phyloP scores from a whole-genome alignment of 2,797 vertebrate species.

The Myotis planiceps region DNA sequence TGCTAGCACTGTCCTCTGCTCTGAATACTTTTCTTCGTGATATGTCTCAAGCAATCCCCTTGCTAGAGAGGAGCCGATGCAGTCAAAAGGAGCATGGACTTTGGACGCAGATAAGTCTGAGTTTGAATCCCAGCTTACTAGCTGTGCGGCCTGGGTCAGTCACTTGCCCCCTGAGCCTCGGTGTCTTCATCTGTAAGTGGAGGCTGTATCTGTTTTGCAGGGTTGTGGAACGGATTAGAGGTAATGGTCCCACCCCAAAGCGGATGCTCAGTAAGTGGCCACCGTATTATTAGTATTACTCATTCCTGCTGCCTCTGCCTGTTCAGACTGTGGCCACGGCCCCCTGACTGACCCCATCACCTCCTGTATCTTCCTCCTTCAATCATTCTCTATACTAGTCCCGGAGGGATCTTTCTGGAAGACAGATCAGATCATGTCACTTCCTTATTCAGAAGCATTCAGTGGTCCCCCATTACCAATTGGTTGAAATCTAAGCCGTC shows the following conservation, averaged over 20 bases:
- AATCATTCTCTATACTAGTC: neutral
- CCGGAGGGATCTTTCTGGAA: constrained; percentile 41
- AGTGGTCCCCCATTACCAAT: neutral
- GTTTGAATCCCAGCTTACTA: neutral
- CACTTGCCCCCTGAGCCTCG: neutral
- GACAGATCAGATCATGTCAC: constrained; percentile 8
- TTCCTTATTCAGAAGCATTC: constrained; percentile 34
- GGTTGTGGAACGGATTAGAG: neutral
- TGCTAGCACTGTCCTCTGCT: neutral
- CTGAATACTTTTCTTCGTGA: neutral
- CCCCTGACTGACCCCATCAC: neutral
- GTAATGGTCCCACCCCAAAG: neutral
- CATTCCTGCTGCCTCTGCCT: neutral
- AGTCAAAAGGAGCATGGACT: neutral
- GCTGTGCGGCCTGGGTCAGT: neutral
- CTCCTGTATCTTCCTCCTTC: neutral
- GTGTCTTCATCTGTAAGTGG: neutral
- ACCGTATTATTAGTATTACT: neutral
- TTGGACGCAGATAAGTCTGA: neutral
- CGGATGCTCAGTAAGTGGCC: neutral
- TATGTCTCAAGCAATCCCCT: neutral
- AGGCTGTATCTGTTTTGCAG: neutral
- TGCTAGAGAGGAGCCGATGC: neutral
- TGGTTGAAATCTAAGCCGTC: constrained; percentile 30
- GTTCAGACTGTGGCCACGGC: neutral